Base-by-base conservation (phyloP, 2,888 invertebrate genomes). In the Loripinus fragilis region DNA sequence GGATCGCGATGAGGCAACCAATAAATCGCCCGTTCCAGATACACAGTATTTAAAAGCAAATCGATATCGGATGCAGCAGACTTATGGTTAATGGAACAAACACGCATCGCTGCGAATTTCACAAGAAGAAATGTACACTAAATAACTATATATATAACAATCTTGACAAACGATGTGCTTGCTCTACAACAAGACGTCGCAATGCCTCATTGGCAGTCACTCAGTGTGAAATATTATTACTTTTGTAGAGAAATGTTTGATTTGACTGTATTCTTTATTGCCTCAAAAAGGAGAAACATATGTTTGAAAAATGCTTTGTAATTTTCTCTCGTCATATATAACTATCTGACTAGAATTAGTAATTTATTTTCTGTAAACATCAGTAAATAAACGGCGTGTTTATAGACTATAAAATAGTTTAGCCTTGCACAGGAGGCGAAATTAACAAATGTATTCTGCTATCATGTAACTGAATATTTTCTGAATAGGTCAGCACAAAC, bases 21-120 rank as follows among this genome's bases (percentile, higher is more conserved):
- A n/a, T n/a, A n/a, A n/a, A n/a, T n/a, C n/a, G n/a, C n/a, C n/a
- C n/a, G n/a, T n/a, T n/a, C n/a, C n/a, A n/a, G n/a, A n/a, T n/a
- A n/a, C n/a, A n/a, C n/a, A n/a, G n/a, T n/a, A n/a, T n/a, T n/a
- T n/a, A n/a, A n/a, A n/a, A n/a, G n/a, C n/a, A n/a, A n/a, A n/a
- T n/a, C n/a, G n/a, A n/a, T n/a, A n/a, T n/a, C n/a, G n/a, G n/a
- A n/a, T n/a, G n/a, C n/a, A n/a, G n/a, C n/a, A n/a, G n/a, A n/a
- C n/a, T n/a, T n/a, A n/a, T n/a, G n/a, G n/a, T n/a, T n/a, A 67
- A 67, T 67, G 45, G 45, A 45, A 30, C 25, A 42, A 66, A 35
- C 66, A 66, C 25, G 28, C 25, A 3, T 52, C 20, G 28, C 3
- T 45, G 45, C 20, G 45, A 45, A 25, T 52, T 52, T 52, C 52